Base-by-base conservation (phyloP, 2,888 invertebrate genomes). In the Epirrhoe tristata region DNA sequence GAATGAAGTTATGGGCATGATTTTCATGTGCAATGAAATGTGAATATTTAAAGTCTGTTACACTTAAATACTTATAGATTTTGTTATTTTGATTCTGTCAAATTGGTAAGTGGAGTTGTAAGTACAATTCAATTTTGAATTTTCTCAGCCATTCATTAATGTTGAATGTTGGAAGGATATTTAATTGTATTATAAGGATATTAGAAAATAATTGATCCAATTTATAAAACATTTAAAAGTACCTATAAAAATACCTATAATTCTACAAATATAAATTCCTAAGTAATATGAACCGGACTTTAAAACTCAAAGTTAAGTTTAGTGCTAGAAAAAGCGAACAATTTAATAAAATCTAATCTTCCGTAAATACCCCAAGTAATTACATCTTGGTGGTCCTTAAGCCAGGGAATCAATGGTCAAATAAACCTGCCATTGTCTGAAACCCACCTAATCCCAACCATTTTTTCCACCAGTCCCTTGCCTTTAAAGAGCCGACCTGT, bases 401-500 rank as follows among this genome's bases (percentile, higher is more conserved):
- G 43, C 67, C 72, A 73, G 70, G 72, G 74, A 76, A 77, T 71
- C 60, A 58, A 76, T 72, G 67, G 65, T 63, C 70, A 79, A 81
- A 79, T 75, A 77, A 74, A 74, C 76, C 74, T 62, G 67, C 70
- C 67, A 75, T 80, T 81, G 83, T 81, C 76, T 73, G 76, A 66
- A 76, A 61, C 58, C 73, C 73, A 70, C 54, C 72, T 75, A 77
- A 76, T 77, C 75, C 75, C 62, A 56, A 69, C 68, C 69, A 53
- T 72, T 74, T 72, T 62, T 64, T 57, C 17, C 2, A 5, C 24
- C 6, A 39, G 50, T 7, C 54, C 60, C 53, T 69, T 56, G 39
- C 55, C 68, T 69, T 67, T 62, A 70, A 53, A 55, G 62, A 8
- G 36, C 36, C 36, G 36, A 69, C 70, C 58, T 58, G 64, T 50